These are phyloP conservation scores for Ennomos erosarius DNA, from an alignment of 2,888 invertebrate genomes.

Conservation along the genomic window DNA sequence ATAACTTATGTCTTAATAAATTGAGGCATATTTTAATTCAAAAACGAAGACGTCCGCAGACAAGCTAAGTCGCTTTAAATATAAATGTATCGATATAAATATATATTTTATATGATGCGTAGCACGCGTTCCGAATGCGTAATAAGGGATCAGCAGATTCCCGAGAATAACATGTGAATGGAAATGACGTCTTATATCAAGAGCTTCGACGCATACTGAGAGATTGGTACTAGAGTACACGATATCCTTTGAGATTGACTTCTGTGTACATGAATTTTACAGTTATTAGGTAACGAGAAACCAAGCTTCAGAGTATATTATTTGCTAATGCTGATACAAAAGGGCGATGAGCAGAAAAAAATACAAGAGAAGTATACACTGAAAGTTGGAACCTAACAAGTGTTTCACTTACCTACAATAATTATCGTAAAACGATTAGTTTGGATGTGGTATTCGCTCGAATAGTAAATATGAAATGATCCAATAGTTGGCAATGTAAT, in stretches of 20 bases:
- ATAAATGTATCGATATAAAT: slow-evolving; percentile 39
- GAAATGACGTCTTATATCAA: slow-evolving; percentile 59
- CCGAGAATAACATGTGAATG: slow-evolving; percentile 55
- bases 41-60: slow-evolving; percentile 17
- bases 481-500: no score
- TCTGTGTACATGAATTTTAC: slow-evolving; percentile 30
- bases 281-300: slow-evolving; percentile 30
- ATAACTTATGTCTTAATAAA: no score
- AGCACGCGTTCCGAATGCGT: slow-evolving; percentile 50
- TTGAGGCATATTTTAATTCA: not conserved
- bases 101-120: slow-evolving; percentile 46
- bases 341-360: slow-evolving; percentile 5
- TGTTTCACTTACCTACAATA: not conserved
- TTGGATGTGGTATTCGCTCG: no score
- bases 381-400: no score
- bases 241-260: slow-evolving; percentile 28
- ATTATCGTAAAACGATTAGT: no score
- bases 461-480: no score
- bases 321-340: slow-evolving; percentile 18
- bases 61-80: slow-evolving; percentile 21
- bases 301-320: slow-evolving; percentile 14
- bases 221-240: slow-evolving; percentile 30
- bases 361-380: not conserved
- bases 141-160: slow-evolving; percentile 53
- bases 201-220: slow-evolving; percentile 45